A percentile compares a stretch with the other conserved stretches of the same genome.
phyloP scores from a whole-genome alignment of 2,113 vertebrate genomes.

The Crotophaga sulcirostris region DNA sequence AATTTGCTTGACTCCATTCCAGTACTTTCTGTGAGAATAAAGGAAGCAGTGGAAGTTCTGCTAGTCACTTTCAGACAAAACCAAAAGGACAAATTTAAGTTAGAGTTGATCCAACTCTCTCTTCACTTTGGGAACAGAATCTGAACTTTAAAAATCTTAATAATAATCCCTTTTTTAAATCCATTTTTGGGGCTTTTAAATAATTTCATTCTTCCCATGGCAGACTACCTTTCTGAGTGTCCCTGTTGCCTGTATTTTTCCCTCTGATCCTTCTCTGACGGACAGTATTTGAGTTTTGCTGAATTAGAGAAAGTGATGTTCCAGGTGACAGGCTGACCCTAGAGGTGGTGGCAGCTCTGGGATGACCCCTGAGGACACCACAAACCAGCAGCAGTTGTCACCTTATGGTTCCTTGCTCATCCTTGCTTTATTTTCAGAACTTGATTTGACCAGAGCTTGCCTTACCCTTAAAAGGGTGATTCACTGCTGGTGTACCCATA shows the following conservation, averaged over 20 bases:
- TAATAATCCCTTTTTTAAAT: background rate
- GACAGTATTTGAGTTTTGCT: background rate
- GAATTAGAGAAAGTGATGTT: background rate
- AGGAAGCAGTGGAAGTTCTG: background rate
- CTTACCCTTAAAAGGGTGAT: background rate
- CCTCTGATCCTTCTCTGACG: background rate
- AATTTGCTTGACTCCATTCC: background rate
- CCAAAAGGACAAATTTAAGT: background rate
- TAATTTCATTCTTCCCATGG: background rate
- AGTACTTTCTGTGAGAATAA: background rate
- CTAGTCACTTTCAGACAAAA: background rate
- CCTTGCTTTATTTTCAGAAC: background rate
- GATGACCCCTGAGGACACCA: background rate
- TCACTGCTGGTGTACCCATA: conserved; percentile 18
- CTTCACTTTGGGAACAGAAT: background rate
- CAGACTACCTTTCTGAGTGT: background rate
- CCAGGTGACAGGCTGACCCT: background rate
- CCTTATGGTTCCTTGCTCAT: background rate
- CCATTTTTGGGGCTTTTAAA: background rate
- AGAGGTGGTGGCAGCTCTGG: background rate
- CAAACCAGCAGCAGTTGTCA: background rate
- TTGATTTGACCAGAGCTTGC: conserved; percentile 8
- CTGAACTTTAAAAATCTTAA: background rate
- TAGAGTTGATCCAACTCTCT: background rate
- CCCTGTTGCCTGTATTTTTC: background rate